Evolutionary conservation across 2,888 invertebrate species (phyloP).

Genomic region (Opisthograptis luteolata): DNA sequence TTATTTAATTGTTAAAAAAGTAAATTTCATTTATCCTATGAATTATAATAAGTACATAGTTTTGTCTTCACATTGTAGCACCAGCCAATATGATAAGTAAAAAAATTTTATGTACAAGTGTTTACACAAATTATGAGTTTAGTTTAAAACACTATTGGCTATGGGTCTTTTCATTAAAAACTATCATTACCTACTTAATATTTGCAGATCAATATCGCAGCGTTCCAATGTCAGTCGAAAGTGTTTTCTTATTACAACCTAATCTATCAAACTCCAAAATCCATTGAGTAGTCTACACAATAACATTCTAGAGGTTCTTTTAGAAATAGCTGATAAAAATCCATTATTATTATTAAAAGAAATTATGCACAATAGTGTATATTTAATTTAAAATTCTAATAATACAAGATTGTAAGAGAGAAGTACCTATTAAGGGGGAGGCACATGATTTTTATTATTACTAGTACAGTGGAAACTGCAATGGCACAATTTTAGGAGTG

Average conservation of each 20-base stretch:
- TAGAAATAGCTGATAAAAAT: too few species aligned
- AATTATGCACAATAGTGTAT: background rate
- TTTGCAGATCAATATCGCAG: too few species aligned
- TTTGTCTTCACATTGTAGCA: slow-evolving; percentile 21
- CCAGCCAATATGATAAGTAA: slow-evolving; percentile 11
- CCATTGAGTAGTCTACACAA: too few species aligned
- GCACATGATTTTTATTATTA: slow-evolving; percentile 1
- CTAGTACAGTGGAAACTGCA: background rate
- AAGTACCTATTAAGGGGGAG: background rate
- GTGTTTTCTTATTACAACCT: too few species aligned
- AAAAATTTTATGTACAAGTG: background rate
- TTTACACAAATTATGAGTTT: too few species aligned
- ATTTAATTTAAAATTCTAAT: background rate
- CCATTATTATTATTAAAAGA: too few species aligned
- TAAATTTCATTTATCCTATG: slow-evolving; percentile 17
- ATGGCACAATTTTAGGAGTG: slow-evolving; percentile 1
- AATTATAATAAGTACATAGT: background rate
- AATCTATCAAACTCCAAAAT: too few species aligned
- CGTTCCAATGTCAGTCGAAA: too few species aligned
- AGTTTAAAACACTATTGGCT: too few species aligned
- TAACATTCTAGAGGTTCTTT: too few species aligned
- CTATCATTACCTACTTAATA: too few species aligned
- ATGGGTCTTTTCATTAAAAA: too few species aligned
- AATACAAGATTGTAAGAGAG: background rate
- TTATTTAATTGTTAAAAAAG: slow-evolving; percentile 6